Evolutionary conservation across 64 coral and sea anemone genomes (phyloP).

Genomic region (Platygyra sinensis): DNA sequence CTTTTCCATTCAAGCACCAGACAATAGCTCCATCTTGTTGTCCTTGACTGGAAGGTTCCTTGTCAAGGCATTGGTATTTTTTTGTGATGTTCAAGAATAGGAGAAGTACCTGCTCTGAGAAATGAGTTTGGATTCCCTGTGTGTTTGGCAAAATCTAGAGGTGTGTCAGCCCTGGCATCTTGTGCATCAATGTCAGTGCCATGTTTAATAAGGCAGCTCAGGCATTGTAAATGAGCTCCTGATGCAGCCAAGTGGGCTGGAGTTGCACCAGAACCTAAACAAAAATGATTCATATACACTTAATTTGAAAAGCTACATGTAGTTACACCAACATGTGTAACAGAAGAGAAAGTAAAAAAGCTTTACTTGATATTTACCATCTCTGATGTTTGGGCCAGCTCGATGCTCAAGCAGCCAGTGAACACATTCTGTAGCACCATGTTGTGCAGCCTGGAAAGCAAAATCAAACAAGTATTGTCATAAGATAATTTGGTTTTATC

Average conservation of each 20-base stretch:
- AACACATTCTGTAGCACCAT: slow-evolving; percentile 89
- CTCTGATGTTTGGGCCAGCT: slow-evolving; percentile 70
- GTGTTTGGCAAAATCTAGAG: slow-evolving; percentile 78
- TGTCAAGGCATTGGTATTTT: neutral
- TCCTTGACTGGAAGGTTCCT: neutral
- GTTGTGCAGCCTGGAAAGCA: slow-evolving; percentile 71
- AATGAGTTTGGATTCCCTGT: slow-evolving; percentile 77
- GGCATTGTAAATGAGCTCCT: slow-evolving; percentile 70
- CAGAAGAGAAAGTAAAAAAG: too few species aligned
- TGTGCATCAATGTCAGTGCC: slow-evolving; percentile 64
- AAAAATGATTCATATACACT: neutral
- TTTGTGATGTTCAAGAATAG: neutral
- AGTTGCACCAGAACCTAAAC: slow-evolving; percentile 65
- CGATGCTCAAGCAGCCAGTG: slow-evolving; percentile 89
- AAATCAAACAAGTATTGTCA: neutral
- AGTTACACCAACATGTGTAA: too few species aligned
- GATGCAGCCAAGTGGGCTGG: slow-evolving; percentile 75
- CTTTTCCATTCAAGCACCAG: too few species aligned
- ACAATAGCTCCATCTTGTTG: too few species aligned
- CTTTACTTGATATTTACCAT: slow-evolving; percentile 53
- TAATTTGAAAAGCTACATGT: neutral
- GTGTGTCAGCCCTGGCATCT: slow-evolving; percentile 35
- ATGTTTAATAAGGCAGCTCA: slow-evolving; percentile 81
- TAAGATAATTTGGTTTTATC: too few species aligned
- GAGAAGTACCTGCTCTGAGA: slow-evolving; percentile 61